Evolutionary conservation across 2,113 vertebrate genomes (phyloP), one percentile per base, ranked within the genome.

Genomic region (Corapipo altera): DNA sequence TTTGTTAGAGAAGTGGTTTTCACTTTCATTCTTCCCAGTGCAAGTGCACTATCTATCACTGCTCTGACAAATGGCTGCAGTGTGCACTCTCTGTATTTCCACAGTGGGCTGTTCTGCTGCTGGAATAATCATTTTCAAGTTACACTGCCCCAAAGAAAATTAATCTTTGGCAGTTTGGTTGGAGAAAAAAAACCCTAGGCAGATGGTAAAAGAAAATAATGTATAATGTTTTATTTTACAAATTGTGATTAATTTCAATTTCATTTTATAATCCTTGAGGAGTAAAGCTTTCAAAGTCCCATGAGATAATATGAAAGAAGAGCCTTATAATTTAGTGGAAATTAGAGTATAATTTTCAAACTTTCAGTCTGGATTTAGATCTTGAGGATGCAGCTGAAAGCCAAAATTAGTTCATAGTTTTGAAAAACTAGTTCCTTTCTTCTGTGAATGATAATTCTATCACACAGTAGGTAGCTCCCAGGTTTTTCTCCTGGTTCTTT

Each of bases 201-300:
- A 97, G 93, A 89, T 95, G 88, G 89, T 89, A 95, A 95, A 93
- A 55, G 58, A 83, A 93, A 95, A 61, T 82, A 88, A 79, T 64
- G 55, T 15, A 86, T 11, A 16, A 69, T 49, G 65, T 77, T 83
- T 93, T 95, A 94, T 92, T 87, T 91, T 95, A 67, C 75, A 85
- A 92, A 73, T 76, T 72, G 73, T 86, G 67, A 95, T 95, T 96
- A 94, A 93, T 97, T 96, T 93, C 52, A 55, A 20, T 95, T 96
- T 88, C 22, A 32, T 57, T 94, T 95, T 70, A n/a, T 89, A 89
- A 87, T 92, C 88, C 77, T 91, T 39, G 28, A 89, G 44, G 46
- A 88, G 15, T 64, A 91, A 91, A 86, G 89, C 21, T 89, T 92
- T 91, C 91, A 75, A 88, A 61, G 32, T 37, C 65, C 21, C 24